Base-by-base conservation (phyloP, 2,888 invertebrate genomes). In the Stenolophus ochropezus region DNA sequence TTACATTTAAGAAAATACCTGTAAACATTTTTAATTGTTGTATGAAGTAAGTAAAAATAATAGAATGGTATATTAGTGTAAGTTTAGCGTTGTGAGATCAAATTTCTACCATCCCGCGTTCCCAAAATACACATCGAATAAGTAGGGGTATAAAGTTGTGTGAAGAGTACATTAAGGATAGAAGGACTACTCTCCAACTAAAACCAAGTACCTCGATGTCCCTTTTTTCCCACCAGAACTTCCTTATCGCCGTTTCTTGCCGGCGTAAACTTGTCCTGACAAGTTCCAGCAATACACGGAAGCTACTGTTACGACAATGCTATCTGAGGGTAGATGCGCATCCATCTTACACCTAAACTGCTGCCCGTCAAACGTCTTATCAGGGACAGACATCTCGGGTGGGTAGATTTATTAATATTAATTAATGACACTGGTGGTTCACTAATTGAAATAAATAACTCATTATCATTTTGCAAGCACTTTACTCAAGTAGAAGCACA, bases 321-420 rank as follows among this genome's bases (percentile, higher is more conserved):
- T 77, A 77, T 77, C 76, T 77, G n/a, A 21, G 42, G 76, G 61
- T 77, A 20, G 21, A 58, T 77, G 58, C 33, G 33, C 76, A 61
- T 61, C 58, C 76, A 77, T 77, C 61, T 77, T 56, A 21, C 18
- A 77, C 58, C 58, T 58, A 61, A 58, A 77, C 33, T 58, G 27
- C 58, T 51, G 14, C 58, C 58, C 58, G 76, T 77, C 76, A 77
- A 77, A 77, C 4, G 23, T 18, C 49, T 73, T 73, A 73, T 33
- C 49, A 21, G 1, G 49, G 73, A 20, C 18, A 4, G 14, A 16
- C 16, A 51, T 51, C 18, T 51, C 4, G 2, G 51, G n/a, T n/a
- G n/a, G 18, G 14, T 1, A 14, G 8, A 42, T 42, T 6, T 42
- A 42, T 42, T 42, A 42, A 42, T 42, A 42, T 42, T 11, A 8